phyloP scores from a whole-genome alignment of 1,140 invertebrate genomes.

The Drosophila ficusphila region DNA sequence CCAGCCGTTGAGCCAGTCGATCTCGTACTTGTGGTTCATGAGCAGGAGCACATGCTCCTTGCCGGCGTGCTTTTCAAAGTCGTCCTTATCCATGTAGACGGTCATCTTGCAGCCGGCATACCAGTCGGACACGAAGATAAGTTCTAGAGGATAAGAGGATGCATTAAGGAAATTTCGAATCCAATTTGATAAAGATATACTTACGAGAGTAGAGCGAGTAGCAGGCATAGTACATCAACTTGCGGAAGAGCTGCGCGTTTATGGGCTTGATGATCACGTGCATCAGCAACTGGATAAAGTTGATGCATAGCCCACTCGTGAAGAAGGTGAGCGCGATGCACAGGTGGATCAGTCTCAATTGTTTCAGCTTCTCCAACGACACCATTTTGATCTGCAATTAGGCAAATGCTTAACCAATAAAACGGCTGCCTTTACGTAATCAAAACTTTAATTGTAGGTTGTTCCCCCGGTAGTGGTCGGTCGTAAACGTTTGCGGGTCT shows the following conservation, averaged over 20 bases:
- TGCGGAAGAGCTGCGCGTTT: constrained; percentile 91
- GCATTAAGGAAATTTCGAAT: no score
- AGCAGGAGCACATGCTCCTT: constrained; percentile 95
- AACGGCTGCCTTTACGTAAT: constrained; percentile 41
- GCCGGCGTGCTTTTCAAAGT: constrained; percentile 91
- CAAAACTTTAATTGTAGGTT: constrained; percentile 19
- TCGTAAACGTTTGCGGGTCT: constrained; percentile 8
- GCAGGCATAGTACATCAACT: constrained; percentile 95
- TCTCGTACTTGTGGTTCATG: constrained; percentile 98
- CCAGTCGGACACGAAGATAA: constrained; percentile 96
- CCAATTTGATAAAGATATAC: constrained; percentile 83
- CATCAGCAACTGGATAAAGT: constrained; percentile 91
- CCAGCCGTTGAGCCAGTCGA: constrained; percentile 97
- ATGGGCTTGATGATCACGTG: constrained; percentile 90
- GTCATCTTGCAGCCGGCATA: constrained; percentile 92
- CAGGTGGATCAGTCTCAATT: constrained; percentile 87
- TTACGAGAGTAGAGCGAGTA: constrained; percentile 96
- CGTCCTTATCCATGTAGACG: constrained; percentile 91
- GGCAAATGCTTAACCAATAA: neutral
- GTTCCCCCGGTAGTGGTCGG: neutral
- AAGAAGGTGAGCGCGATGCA: constrained; percentile 95
- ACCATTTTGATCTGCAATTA: constrained; percentile 55
- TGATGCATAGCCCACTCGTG: constrained; percentile 94
- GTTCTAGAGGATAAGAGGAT: constrained; percentile 86
- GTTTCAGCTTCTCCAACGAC: constrained; percentile 69